These are phyloP conservation scores for Cisticola juncidis DNA, from an alignment of 2,113 vertebrate species.

Conservation along the genomic window DNA sequence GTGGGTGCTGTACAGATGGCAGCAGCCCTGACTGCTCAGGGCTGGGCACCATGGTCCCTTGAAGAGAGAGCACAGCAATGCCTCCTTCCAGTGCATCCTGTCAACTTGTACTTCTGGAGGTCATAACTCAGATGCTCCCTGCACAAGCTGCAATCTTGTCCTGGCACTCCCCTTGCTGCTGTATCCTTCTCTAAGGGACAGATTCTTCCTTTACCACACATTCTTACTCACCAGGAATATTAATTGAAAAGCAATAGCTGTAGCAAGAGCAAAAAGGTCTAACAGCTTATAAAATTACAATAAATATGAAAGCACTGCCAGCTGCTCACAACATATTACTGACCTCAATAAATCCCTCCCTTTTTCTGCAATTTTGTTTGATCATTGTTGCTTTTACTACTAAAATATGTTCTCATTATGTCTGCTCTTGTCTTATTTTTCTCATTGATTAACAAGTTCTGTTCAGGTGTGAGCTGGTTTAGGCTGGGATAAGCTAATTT, in stretches of 20 bases:
- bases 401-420: not conserved
- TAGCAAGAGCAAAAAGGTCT: not conserved
- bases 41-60: not conserved
- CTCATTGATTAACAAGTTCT: not conserved
- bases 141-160: fast-evolving
- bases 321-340: not conserved
- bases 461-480: not conserved
- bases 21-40: not conserved
- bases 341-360: not conserved
- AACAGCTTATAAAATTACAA: not conserved
- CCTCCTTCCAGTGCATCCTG: not conserved
- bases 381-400: not conserved
- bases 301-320: not conserved
- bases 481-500: not conserved
- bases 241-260: not conserved
- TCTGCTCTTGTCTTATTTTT: not conserved
- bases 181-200: not conserved
- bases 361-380: not conserved
- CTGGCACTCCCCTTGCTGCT: not conserved
- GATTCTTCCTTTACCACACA: not conserved
- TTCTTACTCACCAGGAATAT: not conserved
- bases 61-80: not conserved
- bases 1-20: fast-evolving
- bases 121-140: not conserved
- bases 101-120: not conserved